Evolutionary conservation across 2,797 vertebrate genomes (phyloP).

Genomic region (Poecilia wingei): DNA sequence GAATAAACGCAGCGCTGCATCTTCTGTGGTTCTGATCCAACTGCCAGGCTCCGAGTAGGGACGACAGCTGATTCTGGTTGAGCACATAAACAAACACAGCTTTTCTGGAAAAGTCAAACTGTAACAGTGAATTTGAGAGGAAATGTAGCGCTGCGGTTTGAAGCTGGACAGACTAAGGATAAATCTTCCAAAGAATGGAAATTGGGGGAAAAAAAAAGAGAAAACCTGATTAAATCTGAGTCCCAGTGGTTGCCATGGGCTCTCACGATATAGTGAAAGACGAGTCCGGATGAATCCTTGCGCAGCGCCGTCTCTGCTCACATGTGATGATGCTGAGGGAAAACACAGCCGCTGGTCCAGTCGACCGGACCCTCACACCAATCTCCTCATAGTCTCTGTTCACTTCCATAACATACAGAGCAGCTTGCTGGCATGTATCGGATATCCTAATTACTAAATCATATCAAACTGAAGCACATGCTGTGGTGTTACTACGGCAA

Average conservation of each 20-base stretch:
- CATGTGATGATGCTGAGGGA: neutral
- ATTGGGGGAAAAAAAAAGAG: constrained; percentile 29
- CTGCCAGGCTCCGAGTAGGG: constrained; percentile 18
- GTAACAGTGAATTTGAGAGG: constrained; percentile 45
- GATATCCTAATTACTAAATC: constrained; percentile 50
- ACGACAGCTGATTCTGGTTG: constrained; percentile 52
- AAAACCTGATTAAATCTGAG: constrained; percentile 66
- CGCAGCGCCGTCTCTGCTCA: neutral
- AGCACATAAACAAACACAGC: constrained; percentile 52
- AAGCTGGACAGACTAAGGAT: constrained; percentile 34
- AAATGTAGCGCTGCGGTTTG: constrained; percentile 40
- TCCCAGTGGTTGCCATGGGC: constrained; percentile 45
- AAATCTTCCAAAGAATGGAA: constrained; percentile 59
- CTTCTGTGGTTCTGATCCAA: constrained; percentile 27
- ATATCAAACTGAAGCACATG: constrained; percentile 47
- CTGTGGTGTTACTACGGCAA: constrained; percentile 58
- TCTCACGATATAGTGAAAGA: constrained; percentile 65
- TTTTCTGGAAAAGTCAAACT: constrained; percentile 53
- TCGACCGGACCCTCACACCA: neutral
- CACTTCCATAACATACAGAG: constrained; percentile 6
- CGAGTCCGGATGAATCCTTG: neutral
- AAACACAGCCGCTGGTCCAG: neutral
- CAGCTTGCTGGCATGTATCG: constrained; percentile 30
- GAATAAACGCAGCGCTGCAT: constrained; percentile 21
- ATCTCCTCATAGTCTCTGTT: neutral